phyloP scores from a whole-genome alignment of 1,140 invertebrate genomes.

The Trachelipus rathkii region DNA sequence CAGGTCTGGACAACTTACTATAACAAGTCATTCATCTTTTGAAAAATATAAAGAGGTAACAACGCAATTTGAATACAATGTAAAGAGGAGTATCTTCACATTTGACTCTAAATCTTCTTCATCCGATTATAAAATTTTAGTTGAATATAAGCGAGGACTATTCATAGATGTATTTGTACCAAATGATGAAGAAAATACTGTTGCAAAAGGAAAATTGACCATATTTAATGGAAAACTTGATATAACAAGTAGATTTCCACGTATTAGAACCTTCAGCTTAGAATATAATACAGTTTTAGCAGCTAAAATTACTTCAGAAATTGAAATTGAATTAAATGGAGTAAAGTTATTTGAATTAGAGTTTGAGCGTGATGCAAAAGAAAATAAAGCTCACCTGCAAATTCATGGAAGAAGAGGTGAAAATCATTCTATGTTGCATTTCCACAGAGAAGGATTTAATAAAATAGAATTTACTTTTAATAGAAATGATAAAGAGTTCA shows the following conservation, averaged over 20 bases:
- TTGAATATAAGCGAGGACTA: constrained; percentile 1
- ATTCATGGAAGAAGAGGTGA: constrained; percentile 18
- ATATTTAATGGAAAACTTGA: constrained; percentile 6
- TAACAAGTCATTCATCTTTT: constrained; percentile 27
- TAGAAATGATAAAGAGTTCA: constrained; percentile 26
- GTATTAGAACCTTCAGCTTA: constrained; percentile 16
- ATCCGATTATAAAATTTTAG: constrained; percentile 22
- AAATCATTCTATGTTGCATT: constrained; percentile 29
- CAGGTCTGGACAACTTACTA: neutral
- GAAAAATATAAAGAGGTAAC: constrained; percentile 17
- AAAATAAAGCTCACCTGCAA: constrained; percentile 21
- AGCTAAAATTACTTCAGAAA: neutral
- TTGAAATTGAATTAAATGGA: constrained; percentile 22
- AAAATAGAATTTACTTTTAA: constrained; percentile 28
- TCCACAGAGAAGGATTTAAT: constrained; percentile 28
- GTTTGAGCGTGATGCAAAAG: constrained; percentile 6
- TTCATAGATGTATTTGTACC: constrained; percentile 28
- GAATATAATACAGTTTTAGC: constrained; percentile 13
- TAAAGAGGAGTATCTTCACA: constrained; percentile 1
- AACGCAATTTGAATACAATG: constrained; percentile 6
- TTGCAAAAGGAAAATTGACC: constrained; percentile 12
- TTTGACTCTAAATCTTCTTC: constrained; percentile 23
- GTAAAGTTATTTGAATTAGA: constrained; percentile 32
- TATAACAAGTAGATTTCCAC: constrained; percentile 26
- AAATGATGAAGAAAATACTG: constrained; percentile 26